Evolutionary conservation across 92 coral and sea anemone species (phyloP), one percentile per base, ranked within the genome.

Genomic region (Scolanthus callimorphus): DNA sequence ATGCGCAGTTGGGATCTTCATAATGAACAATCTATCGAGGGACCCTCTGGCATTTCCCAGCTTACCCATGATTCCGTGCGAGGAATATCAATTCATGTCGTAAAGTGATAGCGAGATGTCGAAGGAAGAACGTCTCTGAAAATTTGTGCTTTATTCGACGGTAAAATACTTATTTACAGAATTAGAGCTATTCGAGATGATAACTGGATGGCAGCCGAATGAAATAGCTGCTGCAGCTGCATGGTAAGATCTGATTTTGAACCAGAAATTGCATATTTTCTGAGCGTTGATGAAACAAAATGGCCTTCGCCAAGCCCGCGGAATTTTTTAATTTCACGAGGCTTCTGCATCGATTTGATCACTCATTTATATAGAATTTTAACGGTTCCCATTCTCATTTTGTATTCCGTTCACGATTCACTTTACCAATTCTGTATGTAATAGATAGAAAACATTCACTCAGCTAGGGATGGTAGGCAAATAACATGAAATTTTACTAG

Each of bases 211-310:
- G 88, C 80, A 78, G 61, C 75, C 88, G 8, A 85, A 70, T 82
- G 90, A 94, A 52, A 53, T 78, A 25, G 83, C 88, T 57, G 99
- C 95, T 47, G 94, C 95, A 39, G 88, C 96, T 2, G 59, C 89
- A 15, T 94, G 99, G 99, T 94, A 69, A 79, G 99, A 77, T 64
- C 48, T 17, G 15, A 6, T 34, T 34, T 34, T 34, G 8, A 15
- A 34, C 41, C 41, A 34, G 41, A 34, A 15, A n/a, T 47, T 9
- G 52, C 25, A n/a, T n/a, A n/a, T n/a, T n/a, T n/a, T n/a, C n/a
- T n/a, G n/a, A n/a, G n/a, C n/a, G n/a, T n/a, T n/a, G n/a, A n/a
- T n/a, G n/a, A n/a, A n/a, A n/a, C n/a, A n/a, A n/a, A n/a, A n/a
- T n/a, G n/a, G n/a, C n/a, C n/a, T n/a, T n/a, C n/a, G n/a, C n/a